Evolutionary conservation across 2,888 invertebrate species (phyloP).

Genomic region (Orthonevra nobilis): DNA sequence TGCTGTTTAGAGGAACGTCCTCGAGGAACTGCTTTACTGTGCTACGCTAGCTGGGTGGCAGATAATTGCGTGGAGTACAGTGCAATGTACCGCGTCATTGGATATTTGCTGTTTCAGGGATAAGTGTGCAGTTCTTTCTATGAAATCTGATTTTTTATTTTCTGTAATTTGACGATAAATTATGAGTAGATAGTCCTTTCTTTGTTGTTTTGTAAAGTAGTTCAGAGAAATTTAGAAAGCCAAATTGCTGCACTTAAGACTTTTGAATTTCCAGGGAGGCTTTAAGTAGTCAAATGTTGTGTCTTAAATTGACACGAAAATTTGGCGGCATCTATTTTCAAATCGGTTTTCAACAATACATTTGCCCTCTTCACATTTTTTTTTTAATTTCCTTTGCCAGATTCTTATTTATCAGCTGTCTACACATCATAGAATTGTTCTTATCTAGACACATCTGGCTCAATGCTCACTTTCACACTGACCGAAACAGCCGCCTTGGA

Average conservation of each 20-base stretch:
- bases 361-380: slow-evolving; percentile 22
- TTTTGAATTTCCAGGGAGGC: too few species aligned
- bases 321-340: neutral
- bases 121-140: too few species aligned
- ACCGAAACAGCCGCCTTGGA: neutral
- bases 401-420: slow-evolving; percentile 6
- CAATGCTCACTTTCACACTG: slow-evolving; percentile 3
- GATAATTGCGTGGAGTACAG: neutral
- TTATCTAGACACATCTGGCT: neutral
- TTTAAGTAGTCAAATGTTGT: too few species aligned
- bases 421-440: neutral
- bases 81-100: neutral
- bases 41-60: too few species aligned
- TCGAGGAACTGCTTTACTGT: neutral
- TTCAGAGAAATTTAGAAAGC: too few species aligned
- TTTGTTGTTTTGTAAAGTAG: too few species aligned
- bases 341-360: neutral
- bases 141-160: too few species aligned
- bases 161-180: too few species aligned
- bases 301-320: too few species aligned
- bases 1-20: too few species aligned
- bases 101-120: neutral
- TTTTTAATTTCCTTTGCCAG: slow-evolving; percentile 30
- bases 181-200: too few species aligned
- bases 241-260: too few species aligned